Evolutionary conservation across 1,140 invertebrate species (phyloP).

Genomic region (Drosophila grimshawi): DNA sequence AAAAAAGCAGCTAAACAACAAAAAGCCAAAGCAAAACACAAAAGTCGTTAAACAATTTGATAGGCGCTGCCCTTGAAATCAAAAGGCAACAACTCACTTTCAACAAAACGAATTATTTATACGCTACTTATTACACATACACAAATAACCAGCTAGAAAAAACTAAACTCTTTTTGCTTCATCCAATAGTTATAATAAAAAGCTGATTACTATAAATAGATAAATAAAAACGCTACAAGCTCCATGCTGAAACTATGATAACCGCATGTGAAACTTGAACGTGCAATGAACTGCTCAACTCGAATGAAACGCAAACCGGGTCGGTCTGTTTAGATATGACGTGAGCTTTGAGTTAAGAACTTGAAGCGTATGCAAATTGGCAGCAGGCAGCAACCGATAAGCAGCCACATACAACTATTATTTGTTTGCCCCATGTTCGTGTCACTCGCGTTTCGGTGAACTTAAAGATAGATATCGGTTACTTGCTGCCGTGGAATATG

Average conservation of each 20-base stretch:
- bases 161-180: background rate
- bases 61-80: constrained; percentile 71
- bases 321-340: constrained; percentile 54
- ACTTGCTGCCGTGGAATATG: background rate
- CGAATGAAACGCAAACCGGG: constrained; percentile 40
- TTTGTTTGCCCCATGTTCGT: background rate
- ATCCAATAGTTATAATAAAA: background rate
- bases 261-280: background rate
- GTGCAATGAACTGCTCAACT: constrained; percentile 24
- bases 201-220: background rate
- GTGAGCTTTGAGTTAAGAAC: constrained; percentile 51
- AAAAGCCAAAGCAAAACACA: constrained; percentile 32
- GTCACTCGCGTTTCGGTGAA: background rate
- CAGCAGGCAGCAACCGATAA: constrained; percentile 47
- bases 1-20: constrained; percentile 25
- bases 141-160: background rate
- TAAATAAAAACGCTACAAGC: background rate
- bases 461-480: background rate
- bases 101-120: constrained; percentile 18
- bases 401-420: constrained; percentile 33
- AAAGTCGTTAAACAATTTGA: constrained; percentile 78
- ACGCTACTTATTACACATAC: background rate
- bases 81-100: constrained; percentile 24
- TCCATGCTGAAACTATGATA: background rate
- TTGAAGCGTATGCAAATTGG: constrained; percentile 68